A percentile compares a stretch with the other conserved stretches of the same genome.
These are phyloP conservation scores for Euschistus heros DNA, from an alignment of 1,140 invertebrate species.

Conservation along the genomic window DNA sequence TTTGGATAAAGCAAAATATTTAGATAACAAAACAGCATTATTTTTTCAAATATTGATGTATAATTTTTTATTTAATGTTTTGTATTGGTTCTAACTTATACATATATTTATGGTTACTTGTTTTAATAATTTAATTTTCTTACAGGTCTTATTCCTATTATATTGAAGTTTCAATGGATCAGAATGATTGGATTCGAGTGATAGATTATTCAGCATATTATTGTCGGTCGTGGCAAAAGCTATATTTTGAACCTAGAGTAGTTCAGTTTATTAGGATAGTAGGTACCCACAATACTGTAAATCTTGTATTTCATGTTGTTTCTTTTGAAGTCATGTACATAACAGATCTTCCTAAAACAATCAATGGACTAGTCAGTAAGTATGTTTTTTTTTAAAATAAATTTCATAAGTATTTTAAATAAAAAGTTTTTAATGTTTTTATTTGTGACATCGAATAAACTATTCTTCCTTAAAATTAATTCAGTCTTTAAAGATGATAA, in stretches of 20 bases:
- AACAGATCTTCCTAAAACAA: slow-evolving; percentile 57
- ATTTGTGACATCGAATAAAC: too few species aligned
- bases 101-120: neutral
- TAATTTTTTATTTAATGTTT: too few species aligned
- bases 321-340: slow-evolving; percentile 83
- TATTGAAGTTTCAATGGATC: slow-evolving; percentile 92
- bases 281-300: slow-evolving; percentile 91
- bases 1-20: too few species aligned
- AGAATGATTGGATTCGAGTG: slow-evolving; percentile 86
- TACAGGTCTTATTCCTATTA: slow-evolving; percentile 88
- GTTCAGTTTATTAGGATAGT: slow-evolving; percentile 83
- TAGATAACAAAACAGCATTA: too few species aligned
- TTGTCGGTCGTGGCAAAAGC: slow-evolving; percentile 92
- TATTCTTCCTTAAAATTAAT: too few species aligned
- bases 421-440: too few species aligned
- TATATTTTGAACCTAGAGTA: slow-evolving; percentile 84
- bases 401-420: neutral
- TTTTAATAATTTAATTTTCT: slow-evolving; percentile 19
- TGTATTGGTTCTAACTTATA: neutral
- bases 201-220: slow-evolving; percentile 84
- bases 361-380: slow-evolving; percentile 51
- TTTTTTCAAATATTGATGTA: too few species aligned
- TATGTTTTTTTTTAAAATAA: too few species aligned
- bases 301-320: slow-evolving; percentile 90
- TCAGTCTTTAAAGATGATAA: too few species aligned